phyloP scores from a whole-genome alignment of 2,113 vertebrate species.

The Tringa solitaria region DNA sequence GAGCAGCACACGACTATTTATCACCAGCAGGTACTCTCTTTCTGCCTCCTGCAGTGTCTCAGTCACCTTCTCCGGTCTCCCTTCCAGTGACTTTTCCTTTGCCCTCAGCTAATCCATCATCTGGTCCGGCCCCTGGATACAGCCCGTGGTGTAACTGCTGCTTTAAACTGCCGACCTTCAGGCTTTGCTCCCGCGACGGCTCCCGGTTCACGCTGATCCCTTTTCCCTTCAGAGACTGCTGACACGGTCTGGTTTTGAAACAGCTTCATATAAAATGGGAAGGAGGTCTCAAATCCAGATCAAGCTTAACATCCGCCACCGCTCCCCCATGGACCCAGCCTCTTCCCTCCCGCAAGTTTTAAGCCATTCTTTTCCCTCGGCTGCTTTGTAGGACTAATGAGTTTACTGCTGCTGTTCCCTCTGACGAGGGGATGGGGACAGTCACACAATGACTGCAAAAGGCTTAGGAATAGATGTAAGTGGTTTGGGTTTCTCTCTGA shows the following conservation, averaged over 20 bases:
- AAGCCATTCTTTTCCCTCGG: constrained; percentile 38
- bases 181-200: background rate
- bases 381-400: constrained; percentile 38
- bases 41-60: background rate
- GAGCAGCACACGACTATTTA: background rate
- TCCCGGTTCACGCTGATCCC: background rate
- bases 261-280: constrained; percentile 2
- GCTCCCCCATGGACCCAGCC: background rate
- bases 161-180: background rate
- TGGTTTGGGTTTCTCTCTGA: constrained; percentile 41
- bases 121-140: background rate
- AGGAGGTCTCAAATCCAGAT: constrained; percentile 56
- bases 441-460: constrained; percentile 1
- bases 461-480: constrained; percentile 35
- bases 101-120: constrained; percentile 23
- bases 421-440: background rate
- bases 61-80: background rate
- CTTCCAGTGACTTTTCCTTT: background rate
- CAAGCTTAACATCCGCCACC: background rate
- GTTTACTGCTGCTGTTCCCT: constrained; percentile 26
- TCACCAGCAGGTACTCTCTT: background rate
- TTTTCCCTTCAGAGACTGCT: constrained; percentile 1
- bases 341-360: constrained; percentile 14
- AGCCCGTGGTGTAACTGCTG: background rate
- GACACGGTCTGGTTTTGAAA: background rate